Base-by-base conservation (phyloP, 23 tunicate species). In the Trididemnum nubilum region DNA sequence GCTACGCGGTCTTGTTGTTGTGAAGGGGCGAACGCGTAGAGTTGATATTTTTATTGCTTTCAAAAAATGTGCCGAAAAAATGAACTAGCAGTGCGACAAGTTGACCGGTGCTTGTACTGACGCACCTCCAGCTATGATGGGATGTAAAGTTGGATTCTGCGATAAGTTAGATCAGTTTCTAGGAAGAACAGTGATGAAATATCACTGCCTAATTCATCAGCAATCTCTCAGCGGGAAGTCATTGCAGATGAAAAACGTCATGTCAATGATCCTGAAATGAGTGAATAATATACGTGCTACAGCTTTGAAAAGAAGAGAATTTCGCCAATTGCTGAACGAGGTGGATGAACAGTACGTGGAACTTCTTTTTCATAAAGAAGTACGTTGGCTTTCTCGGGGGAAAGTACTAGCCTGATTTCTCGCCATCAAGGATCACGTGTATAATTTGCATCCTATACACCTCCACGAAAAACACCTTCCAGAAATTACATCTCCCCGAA, bases 41-140 rank as follows among this genome's bases (percentile, higher is more conserved):
- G 74, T 67, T 67, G 74, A 67, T 67, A 31, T 67, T 30, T 67
- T 67, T 37, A 67, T 30, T 38, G 74, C 74, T 9, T 24, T 67
- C 74, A 67, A 67, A 67, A 67, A 67, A 67, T 61, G 26, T 61
- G 26, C n/a, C n/a, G n/a, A 61, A 12, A 61, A 61, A 61, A 61
- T 61, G 29, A 61, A 61, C 67, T 67, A 30, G 31, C 38, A 67
- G 74, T 67, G 74, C 38, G 74, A 67, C 74, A 33, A 67, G 38
- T 67, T 67, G 74, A 67, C 38, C 74, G 33, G 38, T 67, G 74
- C 33, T 67, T 67, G 74, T 33, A 67, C 38, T 67, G 74, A 67
- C 74, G 74, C 38, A 67, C 38, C 74, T 67, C 38, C 74, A 67
- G 74, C 74, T 67, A 67, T 67, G 74, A 67, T 38, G 38, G 74